phyloP scores from a whole-genome alignment of 2,888 invertebrate genomes.

The Bombylius major region DNA sequence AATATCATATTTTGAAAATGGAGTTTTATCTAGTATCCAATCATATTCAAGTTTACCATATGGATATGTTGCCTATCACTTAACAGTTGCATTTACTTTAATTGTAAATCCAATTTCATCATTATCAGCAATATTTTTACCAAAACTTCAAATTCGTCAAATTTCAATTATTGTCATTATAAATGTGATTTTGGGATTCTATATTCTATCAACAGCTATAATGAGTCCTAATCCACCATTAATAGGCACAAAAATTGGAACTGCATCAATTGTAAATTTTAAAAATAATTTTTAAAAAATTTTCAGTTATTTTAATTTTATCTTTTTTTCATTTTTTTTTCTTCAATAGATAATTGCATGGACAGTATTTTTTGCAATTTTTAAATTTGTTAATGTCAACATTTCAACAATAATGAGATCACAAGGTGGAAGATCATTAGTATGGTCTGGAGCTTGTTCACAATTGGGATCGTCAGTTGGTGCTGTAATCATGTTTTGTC shows the following conservation, averaged over 20 bases:
- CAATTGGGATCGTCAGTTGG: conserved; percentile 68
- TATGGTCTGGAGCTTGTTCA: conserved; percentile 61
- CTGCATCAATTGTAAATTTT: conserved; percentile 43
- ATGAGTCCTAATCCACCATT: conserved; percentile 64
- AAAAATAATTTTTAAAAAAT: neutral
- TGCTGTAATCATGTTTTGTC: conserved; percentile 52
- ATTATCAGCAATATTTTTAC: conserved; percentile 48
- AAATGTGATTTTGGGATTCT: conserved; percentile 34
- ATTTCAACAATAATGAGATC: conserved; percentile 60
- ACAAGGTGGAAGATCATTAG: conserved; percentile 63
- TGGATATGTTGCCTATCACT: conserved; percentile 62
- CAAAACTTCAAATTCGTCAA: conserved; percentile 38
- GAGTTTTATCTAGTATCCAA: conserved; percentile 66
- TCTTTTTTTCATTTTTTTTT: neutral
- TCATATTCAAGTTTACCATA: conserved; percentile 73
- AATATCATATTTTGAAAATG: conserved; percentile 56
- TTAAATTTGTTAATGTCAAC: conserved; percentile 68
- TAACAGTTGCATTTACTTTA: conserved; percentile 60
- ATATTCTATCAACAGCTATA: conserved; percentile 56
- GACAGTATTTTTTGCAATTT: conserved; percentile 51
- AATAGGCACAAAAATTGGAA: conserved; percentile 42
- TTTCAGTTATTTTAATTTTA: neutral
- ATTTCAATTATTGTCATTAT: conserved; percentile 42
- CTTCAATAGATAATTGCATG: conserved; percentile 49
- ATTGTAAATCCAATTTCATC: conserved; percentile 72